Evolutionary conservation across 2,113 vertebrate species (phyloP).

Genomic region (Myrmecophaga tridactyla): DNA sequence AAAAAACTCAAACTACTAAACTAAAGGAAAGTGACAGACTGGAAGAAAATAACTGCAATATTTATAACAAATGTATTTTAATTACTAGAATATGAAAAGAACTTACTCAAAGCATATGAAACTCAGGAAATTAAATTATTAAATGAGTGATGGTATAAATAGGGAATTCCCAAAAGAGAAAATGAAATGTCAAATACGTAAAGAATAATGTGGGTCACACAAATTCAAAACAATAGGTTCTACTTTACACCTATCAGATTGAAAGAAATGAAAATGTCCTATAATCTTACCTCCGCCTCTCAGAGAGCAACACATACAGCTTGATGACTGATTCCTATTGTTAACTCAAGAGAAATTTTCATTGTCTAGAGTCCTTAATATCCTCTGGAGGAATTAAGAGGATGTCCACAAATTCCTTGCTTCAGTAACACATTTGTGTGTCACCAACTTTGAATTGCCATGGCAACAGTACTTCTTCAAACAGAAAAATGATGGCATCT

Average conservation of each 20-base stretch:
- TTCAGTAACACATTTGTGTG: constrained; percentile 90
- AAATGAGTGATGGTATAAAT: not conserved
- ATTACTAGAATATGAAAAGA: not conserved
- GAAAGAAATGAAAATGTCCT: not conserved
- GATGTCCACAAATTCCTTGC: constrained; percentile 94
- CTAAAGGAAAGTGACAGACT: not conserved
- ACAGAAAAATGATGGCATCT: constrained; percentile 87
- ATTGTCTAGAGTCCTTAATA: constrained; percentile 94
- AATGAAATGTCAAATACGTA: not conserved
- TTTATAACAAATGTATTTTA: not conserved
- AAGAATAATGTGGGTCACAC: not conserved
- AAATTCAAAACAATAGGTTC: not conserved
- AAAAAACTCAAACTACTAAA: not conserved
- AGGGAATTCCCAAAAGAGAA: not conserved
- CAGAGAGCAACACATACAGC: not conserved
- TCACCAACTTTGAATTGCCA: constrained; percentile 93
- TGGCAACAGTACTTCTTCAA: constrained; percentile 93
- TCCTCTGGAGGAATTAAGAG: constrained; percentile 95
- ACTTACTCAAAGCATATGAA: not conserved
- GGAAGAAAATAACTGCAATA: not conserved
- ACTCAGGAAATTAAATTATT: not conserved
- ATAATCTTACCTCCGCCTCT: not conserved
- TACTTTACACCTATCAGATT: not conserved
- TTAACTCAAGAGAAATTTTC: constrained; percentile 88
- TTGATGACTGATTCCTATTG: constrained; percentile 84